Conservation (phyloP, 2,888 invertebrate species). For the Lamproptera curius region DNA sequence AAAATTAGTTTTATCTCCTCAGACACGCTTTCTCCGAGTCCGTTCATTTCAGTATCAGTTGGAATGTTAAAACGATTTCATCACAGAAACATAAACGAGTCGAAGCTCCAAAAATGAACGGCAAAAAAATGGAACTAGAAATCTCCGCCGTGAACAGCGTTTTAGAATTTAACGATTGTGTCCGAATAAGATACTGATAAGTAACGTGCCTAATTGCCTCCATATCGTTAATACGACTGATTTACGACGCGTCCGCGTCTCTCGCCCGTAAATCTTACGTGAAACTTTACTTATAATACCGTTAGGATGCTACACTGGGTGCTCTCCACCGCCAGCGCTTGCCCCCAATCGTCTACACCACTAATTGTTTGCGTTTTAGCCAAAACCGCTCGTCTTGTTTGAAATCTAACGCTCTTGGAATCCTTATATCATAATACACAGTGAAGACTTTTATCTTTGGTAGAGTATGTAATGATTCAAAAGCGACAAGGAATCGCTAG, state of each 20-base stretch:
- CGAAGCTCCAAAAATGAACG: background rate
- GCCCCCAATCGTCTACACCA: too few relatives aligned
- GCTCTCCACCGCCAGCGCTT: background rate
- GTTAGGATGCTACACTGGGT: constrained; percentile 1
- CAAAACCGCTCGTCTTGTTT: background rate
- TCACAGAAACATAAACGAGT: background rate
- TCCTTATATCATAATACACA: too few relatives aligned
- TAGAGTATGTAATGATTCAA: too few relatives aligned
- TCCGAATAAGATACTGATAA: constrained; percentile 18
- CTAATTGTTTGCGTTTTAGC: background rate
- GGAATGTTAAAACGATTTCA: background rate
- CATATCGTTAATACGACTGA: constrained; percentile 20
- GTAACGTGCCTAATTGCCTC: constrained; percentile 19
- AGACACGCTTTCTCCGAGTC: background rate
- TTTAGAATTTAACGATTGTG: constrained; percentile 17
- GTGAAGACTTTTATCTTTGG: too few relatives aligned
- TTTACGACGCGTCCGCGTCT: constrained; percentile 12
- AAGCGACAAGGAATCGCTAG: too few relatives aligned
- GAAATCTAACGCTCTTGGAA: too few relatives aligned
- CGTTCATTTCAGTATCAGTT: background rate
- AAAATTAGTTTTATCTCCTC: background rate
- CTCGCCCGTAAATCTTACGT: constrained; percentile 15
- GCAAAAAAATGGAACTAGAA: constrained; percentile 1
- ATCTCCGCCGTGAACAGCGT: constrained; percentile 10
- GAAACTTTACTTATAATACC: constrained; percentile 15